These are phyloP conservation scores for Gari tellinella DNA, from an alignment of 2,888 invertebrate genomes.

Conservation along the genomic window DNA sequence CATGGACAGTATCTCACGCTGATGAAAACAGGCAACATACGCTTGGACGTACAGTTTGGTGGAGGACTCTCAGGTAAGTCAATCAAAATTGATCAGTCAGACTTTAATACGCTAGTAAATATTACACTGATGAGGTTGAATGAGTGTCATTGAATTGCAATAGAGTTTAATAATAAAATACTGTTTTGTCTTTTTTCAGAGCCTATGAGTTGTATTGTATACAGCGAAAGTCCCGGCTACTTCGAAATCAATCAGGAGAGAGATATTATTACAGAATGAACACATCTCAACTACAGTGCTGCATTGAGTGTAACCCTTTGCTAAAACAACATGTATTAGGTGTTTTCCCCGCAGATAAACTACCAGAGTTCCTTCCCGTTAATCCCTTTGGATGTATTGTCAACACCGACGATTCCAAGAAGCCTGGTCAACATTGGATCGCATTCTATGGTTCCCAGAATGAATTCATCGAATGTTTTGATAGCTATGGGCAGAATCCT, in stretches of 20 bases:
- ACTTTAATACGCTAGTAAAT: no score
- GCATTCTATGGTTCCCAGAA: background rate
- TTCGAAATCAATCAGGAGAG: conserved; percentile 40
- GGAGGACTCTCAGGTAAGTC: conserved; percentile 24
- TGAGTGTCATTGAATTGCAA: no score
- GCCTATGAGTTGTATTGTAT: conserved; percentile 48
- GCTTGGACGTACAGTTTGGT: conserved; percentile 33
- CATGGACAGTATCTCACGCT: conserved; percentile 22
- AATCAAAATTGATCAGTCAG: no score
- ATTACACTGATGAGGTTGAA: no score
- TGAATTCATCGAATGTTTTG: conserved; percentile 18
- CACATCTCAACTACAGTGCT: conserved; percentile 34
- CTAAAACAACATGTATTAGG: conserved; percentile 15
- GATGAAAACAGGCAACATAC: conserved; percentile 33
- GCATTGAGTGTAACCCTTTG: conserved; percentile 20
- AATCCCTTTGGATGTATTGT: conserved; percentile 17
- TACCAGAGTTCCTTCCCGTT: background rate
- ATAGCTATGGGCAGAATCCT: conserved; percentile 16
- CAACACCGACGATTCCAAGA: conserved; percentile 16
- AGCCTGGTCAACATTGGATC: conserved; percentile 27
- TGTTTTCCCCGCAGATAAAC: conserved; percentile 32
- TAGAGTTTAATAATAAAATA: background rate
- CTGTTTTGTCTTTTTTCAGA: conserved; percentile 36
- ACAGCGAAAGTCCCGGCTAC: conserved; percentile 31
- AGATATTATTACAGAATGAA: conserved; percentile 36